phyloP scores from a whole-genome alignment of 2,797 vertebrate species.

The Trichosurus vulpecula region DNA sequence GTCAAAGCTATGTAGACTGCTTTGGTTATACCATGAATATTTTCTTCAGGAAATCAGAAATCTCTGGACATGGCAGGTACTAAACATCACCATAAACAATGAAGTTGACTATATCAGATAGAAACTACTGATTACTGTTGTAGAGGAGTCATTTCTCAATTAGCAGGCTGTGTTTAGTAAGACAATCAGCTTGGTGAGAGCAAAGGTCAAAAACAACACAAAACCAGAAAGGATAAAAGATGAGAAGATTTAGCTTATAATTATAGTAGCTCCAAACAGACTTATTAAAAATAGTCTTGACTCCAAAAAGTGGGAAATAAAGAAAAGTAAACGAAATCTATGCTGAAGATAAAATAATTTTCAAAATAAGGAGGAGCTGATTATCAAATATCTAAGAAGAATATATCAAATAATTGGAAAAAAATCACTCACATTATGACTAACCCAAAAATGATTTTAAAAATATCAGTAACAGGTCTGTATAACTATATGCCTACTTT shows the following conservation, averaged over 20 bases:
- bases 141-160: background rate
- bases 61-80: too few species aligned
- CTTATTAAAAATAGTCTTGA: background rate
- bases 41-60: background rate
- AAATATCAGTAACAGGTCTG: background rate
- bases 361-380: background rate
- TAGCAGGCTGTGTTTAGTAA: background rate
- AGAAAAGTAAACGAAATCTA: background rate
- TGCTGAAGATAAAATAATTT: background rate
- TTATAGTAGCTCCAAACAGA: background rate
- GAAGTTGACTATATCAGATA: background rate
- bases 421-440: background rate
- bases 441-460: background rate
- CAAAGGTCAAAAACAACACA: background rate
- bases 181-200: background rate
- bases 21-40: background rate
- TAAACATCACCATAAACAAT: background rate
- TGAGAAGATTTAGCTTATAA: background rate
- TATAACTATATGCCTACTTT: background rate
- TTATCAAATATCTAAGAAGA: background rate
- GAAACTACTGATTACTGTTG: background rate
- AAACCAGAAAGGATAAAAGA: background rate
- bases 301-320: background rate
- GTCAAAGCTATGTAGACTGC: background rate
- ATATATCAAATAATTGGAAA: background rate